Percentiles rank a stretch among this genome's conserved stretches.
These are phyloP conservation scores for Bolinopsis microptera DNA, from an alignment of 37 sponge, comb jelly and placozoan species.

Conservation along the genomic window DNA sequence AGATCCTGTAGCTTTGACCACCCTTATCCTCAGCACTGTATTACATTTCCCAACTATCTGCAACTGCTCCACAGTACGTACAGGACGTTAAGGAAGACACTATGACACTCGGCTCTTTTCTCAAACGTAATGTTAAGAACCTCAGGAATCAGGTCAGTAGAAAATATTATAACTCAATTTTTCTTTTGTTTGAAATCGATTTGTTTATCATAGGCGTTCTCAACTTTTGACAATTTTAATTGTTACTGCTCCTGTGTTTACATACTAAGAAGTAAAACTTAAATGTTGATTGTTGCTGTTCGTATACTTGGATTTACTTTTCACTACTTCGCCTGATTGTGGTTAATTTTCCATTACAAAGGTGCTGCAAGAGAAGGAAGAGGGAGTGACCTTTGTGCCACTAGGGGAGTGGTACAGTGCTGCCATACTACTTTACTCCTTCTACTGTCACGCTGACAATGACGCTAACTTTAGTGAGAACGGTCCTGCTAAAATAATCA, in stretches of 20 bases:
- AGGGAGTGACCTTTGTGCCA: neutral
- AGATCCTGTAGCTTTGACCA: neutral
- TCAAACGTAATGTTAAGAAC: neutral
- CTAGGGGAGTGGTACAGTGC: neutral
- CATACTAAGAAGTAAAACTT: too few species aligned
- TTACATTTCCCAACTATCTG: conserved; percentile 22
- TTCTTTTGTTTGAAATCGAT: neutral
- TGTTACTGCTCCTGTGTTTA: too few species aligned
- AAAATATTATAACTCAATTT: neutral
- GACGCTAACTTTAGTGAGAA: neutral
- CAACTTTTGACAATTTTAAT: too few species aligned
- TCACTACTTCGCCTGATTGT: too few species aligned
- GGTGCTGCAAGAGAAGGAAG: neutral
- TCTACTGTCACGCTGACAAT: conserved; percentile 9
- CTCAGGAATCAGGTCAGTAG: conserved; percentile 12
- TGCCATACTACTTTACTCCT: neutral
- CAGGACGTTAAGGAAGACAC: neutral
- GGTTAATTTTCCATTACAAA: too few species aligned
- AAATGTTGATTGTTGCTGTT: too few species aligned
- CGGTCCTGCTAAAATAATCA: neutral
- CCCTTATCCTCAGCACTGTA: conserved; percentile 3
- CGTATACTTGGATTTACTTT: too few species aligned
- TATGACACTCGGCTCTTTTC: neutral
- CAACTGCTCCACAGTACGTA: conserved; percentile 34
- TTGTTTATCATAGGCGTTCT: too few species aligned